These are phyloP conservation scores for Clarias macrocephalus DNA, from an alignment of 2,113 vertebrate species.

Conservation along the genomic window DNA sequence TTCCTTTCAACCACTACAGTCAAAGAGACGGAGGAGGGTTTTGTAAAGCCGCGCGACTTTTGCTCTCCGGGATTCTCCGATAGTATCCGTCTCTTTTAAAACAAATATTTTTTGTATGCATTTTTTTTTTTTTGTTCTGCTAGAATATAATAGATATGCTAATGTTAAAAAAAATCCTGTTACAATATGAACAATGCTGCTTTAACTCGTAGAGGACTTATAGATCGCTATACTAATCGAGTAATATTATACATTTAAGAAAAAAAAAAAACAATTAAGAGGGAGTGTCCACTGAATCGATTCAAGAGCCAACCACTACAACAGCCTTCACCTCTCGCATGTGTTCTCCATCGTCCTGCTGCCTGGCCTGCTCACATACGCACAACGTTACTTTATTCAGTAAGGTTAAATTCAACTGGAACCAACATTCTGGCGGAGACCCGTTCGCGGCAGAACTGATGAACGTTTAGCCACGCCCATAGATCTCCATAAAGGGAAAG, in stretches of 20 bases:
- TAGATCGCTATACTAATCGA: constrained; percentile 44
- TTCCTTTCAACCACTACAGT: constrained; percentile 1
- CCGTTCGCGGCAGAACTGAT: neutral
- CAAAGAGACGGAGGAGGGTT: neutral
- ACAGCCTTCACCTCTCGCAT: neutral
- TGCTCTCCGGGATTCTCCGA: neutral
- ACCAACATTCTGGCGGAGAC: too few species aligned
- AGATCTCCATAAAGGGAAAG: neutral
- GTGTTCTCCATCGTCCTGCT: neutral
- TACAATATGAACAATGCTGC: constrained; percentile 48
- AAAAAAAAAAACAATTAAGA: neutral
- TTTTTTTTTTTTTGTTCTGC: constrained; percentile 14
- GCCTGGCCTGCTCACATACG: neutral
- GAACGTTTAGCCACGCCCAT: neutral
- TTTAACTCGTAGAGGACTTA: constrained; percentile 37
- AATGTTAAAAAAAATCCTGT: constrained; percentile 23
- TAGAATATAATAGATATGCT: constrained; percentile 42
- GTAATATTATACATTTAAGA: neutral
- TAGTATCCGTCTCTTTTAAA: constrained; percentile 48
- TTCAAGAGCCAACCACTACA: constrained; percentile 18
- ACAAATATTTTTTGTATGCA: constrained; percentile 38
- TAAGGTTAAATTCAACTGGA: neutral
- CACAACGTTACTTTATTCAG: neutral
- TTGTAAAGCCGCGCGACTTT: neutral
- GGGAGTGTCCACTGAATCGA: constrained; percentile 4